phyloP scores from a whole-genome alignment of 2,113 vertebrate species.

The Myanophis thanlyinensis region DNA sequence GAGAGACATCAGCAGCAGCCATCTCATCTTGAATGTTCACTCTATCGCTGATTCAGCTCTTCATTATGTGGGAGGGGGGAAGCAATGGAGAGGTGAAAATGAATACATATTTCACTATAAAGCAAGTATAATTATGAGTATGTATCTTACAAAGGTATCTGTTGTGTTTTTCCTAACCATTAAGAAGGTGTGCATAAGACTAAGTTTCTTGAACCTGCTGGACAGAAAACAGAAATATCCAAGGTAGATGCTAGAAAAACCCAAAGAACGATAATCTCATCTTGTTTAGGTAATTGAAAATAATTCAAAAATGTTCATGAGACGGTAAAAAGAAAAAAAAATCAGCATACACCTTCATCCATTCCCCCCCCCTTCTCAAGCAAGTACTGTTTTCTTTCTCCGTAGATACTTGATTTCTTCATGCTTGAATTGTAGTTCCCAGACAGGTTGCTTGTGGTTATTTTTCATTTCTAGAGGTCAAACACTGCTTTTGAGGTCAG shows the following conservation, averaged over 20 bases:
- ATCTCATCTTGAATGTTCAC: conserved; percentile 79
- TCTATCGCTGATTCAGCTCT: conserved; percentile 90
- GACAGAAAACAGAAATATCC: conserved; percentile 65
- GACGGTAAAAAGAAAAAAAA: conserved; percentile 33
- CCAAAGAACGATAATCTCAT: conserved; percentile 60
- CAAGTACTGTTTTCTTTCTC: conserved; percentile 69
- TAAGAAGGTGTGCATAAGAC: conserved; percentile 55
- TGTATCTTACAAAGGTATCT: conserved; percentile 42
- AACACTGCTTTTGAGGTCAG: conserved; percentile 70
- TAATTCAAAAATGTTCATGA: conserved; percentile 65
- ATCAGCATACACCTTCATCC: conserved; percentile 8
- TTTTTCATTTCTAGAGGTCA: conserved; percentile 75
- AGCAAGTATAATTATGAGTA: conserved; percentile 57
- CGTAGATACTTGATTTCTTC: conserved; percentile 72
- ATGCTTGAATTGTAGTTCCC: conserved; percentile 68
- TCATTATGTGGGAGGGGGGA: conserved; percentile 73
- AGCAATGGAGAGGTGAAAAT: conserved; percentile 58
- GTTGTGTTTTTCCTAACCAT: conserved; percentile 56
- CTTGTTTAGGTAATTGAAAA: conserved; percentile 62
- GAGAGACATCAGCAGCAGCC: conserved; percentile 88
- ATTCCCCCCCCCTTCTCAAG: conserved; percentile 48
- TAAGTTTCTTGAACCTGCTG: conserved; percentile 63
- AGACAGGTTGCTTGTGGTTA: conserved; percentile 67
- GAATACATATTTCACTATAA: conserved; percentile 78
- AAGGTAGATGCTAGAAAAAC: conserved; percentile 54